Conservation (phyloP, 2,113 vertebrate genomes). For the Hydrolagus affinis region DNA sequence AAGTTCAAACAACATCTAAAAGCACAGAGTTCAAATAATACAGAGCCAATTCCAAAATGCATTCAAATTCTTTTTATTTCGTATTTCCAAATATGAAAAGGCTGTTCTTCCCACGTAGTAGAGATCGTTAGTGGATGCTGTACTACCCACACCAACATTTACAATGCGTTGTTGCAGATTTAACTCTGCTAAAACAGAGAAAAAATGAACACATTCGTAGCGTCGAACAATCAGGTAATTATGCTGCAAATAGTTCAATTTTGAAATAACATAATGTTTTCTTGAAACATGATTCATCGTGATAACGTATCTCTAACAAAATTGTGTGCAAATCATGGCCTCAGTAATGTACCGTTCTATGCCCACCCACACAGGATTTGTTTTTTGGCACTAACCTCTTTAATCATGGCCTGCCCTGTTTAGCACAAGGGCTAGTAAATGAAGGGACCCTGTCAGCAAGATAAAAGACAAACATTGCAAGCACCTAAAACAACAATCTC, state of each 20-base stretch:
- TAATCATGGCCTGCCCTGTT: background rate
- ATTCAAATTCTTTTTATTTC: no score
- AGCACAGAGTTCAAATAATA: background rate
- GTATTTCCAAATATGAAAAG: no score
- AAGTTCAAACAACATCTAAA: background rate
- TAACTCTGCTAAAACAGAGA: no score
- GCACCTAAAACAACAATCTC: background rate
- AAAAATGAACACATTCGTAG: background rate
- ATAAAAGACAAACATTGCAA: background rate
- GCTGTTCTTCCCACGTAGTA: no score
- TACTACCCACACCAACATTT: background rate
- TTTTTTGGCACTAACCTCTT: background rate
- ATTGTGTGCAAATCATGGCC: no score
- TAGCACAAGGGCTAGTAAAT: background rate
- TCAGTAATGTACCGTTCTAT: no score
- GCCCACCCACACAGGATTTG: background rate
- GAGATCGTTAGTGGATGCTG: no score
- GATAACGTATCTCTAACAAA: no score
- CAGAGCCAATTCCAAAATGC: no score
- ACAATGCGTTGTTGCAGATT: no score
- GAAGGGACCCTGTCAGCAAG: background rate
- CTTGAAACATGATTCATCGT: no score
- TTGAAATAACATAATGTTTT: no score
- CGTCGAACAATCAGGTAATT: background rate
- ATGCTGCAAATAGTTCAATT: background rate